phyloP scores from a whole-genome alignment of 1,140 invertebrate species.

The Ceratina japonica region DNA sequence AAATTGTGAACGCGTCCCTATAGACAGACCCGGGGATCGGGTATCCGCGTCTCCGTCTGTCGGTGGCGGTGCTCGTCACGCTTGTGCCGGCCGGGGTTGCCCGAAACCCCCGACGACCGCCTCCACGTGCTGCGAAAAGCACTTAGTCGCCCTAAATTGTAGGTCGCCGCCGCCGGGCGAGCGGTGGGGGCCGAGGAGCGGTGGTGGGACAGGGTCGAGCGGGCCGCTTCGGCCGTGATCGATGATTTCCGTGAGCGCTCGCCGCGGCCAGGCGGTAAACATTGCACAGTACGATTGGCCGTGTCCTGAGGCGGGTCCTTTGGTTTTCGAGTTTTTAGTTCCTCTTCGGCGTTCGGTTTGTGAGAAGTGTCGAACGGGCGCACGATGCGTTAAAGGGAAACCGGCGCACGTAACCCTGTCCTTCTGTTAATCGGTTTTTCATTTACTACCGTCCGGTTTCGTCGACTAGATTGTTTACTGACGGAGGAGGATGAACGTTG shows the following conservation, averaged over 20 bases:
- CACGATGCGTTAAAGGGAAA: constrained; percentile 17
- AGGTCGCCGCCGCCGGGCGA: constrained; percentile 69
- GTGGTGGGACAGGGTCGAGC: constrained; percentile 52
- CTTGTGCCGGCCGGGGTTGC: constrained; percentile 64
- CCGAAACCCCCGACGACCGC: constrained; percentile 72
- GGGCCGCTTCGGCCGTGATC: constrained; percentile 65
- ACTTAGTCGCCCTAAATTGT: constrained; percentile 75
- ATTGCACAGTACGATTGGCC: constrained; percentile 77
- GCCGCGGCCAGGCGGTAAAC: constrained; percentile 76
- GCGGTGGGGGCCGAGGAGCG: constrained; percentile 8
- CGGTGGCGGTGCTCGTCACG: constrained; percentile 23
- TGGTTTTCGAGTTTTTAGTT: constrained; percentile 64
- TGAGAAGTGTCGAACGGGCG: constrained; percentile 37
- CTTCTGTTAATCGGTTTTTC: not conserved
- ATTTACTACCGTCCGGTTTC: not conserved
- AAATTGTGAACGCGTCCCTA: constrained; percentile 22
- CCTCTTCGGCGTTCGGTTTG: constrained; percentile 27
- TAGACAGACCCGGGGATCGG: constrained; percentile 1
- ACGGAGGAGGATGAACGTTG: constrained; percentile 12
- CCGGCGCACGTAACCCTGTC: not conserved
- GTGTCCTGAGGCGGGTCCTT: constrained; percentile 74
- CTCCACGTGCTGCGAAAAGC: constrained; percentile 75
- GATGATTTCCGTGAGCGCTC: constrained; percentile 65
- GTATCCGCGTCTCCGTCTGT: constrained; percentile 20
- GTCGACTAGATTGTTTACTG: not conserved